Conservation (phyloP, 2,113 vertebrate genomes). For the Uropsilus gracilis region DNA sequence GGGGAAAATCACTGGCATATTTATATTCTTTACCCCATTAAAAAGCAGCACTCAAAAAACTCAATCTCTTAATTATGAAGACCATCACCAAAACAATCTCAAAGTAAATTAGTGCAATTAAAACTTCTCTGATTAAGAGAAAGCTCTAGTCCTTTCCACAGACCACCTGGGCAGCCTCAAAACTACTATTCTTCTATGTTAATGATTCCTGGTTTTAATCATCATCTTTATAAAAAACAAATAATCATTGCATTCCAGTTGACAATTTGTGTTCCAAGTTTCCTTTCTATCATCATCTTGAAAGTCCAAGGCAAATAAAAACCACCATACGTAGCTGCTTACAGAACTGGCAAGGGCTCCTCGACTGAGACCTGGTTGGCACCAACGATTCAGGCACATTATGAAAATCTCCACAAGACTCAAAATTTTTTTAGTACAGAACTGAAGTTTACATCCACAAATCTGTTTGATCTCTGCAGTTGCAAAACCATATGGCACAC, state of each 20-base stretch:
- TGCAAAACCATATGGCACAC: conserved; percentile 81
- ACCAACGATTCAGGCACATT: conserved; percentile 59
- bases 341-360: conserved; percentile 62
- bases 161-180: conserved; percentile 72
- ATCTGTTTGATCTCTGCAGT: conserved; percentile 81
- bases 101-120: conserved; percentile 54
- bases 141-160: conserved; percentile 60
- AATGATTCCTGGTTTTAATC: conserved; percentile 76
- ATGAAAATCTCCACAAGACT: conserved; percentile 76
- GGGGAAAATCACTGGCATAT: neutral
- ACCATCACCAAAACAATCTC: conserved; percentile 47
- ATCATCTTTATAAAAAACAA: conserved; percentile 53
- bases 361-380: conserved; percentile 73
- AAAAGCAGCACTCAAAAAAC: conserved; percentile 41
- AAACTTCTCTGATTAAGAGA: conserved; percentile 64
- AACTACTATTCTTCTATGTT: conserved; percentile 60
- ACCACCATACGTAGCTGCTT: conserved; percentile 57
- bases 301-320: conserved; percentile 74
- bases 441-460: conserved; percentile 79
- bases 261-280: conserved; percentile 75
- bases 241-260: conserved; percentile 71
- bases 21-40: neutral
- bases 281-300: conserved; percentile 68
- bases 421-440: conserved; percentile 56
- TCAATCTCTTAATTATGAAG: conserved; percentile 55